These are phyloP conservation scores for Limnephilus marmoratus DNA, from an alignment of 2,888 invertebrate genomes.

Conservation along the genomic window DNA sequence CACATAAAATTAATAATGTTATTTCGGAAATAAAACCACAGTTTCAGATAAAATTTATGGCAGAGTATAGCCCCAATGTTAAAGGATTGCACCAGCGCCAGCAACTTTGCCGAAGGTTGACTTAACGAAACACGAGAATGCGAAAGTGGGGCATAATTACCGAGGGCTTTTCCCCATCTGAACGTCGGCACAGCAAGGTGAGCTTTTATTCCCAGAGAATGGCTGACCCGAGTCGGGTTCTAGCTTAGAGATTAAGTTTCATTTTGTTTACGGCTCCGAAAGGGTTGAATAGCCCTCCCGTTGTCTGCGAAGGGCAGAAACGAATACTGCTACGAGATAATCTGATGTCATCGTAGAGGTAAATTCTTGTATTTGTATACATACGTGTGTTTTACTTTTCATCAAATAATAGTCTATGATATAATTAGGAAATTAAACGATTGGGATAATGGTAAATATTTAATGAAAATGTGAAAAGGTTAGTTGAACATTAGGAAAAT, in stretches of 20 bases:
- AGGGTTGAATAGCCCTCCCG: conserved; percentile 7
- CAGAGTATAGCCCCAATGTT: not conserved
- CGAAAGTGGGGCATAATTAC: conserved; percentile 5
- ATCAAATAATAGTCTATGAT: not conserved
- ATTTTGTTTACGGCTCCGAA: conserved; percentile 22
- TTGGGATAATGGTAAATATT: not conserved
- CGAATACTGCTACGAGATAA: not conserved
- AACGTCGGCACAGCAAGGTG: not conserved
- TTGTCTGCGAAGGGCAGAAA: not conserved
- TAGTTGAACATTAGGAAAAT: not conserved
- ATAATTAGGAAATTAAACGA: not conserved
- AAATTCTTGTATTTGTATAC: not conserved
- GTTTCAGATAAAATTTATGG: not conserved
- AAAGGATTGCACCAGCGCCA: not conserved
- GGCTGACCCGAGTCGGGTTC: conserved; percentile 7
- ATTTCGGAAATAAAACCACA: not conserved
- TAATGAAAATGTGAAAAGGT: not conserved
- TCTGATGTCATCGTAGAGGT: not conserved
- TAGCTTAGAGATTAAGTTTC: conserved; percentile 13
- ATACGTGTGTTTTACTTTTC: not conserved
- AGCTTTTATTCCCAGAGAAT: conserved; percentile 8
- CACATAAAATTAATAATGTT: not conserved
- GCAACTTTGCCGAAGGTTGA: not conserved
- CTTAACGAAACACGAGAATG: conserved; percentile 25
- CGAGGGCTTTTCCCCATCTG: conserved; percentile 12